phyloP scores from a whole-genome alignment of 1,140 invertebrate species.

The Drosophila albomicans region DNA sequence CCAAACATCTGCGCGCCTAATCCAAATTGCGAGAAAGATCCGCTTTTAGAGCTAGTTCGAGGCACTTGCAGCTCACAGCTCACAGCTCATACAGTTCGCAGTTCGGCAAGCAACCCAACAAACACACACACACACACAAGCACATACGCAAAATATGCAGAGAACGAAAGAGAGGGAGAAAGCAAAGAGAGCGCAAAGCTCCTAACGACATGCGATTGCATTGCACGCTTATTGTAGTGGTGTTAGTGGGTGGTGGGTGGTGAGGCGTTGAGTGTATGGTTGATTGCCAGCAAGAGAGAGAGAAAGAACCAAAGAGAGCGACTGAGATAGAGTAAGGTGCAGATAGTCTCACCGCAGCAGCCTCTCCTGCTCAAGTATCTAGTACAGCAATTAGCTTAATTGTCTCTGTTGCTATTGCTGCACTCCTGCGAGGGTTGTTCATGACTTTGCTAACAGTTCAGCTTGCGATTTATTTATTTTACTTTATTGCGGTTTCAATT shows the following conservation, averaged over 20 bases:
- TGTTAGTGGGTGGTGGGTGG: conserved; percentile 20
- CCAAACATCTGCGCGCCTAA: conserved; percentile 66
- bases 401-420: conserved; percentile 57
- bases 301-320: background rate
- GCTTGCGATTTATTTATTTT: no score
- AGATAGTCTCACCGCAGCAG: conserved; percentile 44
- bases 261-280: background rate
- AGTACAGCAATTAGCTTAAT: conserved; percentile 76
- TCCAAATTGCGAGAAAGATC: conserved; percentile 83
- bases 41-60: conserved; percentile 79
- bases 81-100: conserved; percentile 21
- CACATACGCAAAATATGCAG: conserved; percentile 26
- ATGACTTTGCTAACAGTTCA: background rate
- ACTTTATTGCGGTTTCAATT: no score
- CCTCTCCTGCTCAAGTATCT: conserved; percentile 42
- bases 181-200: conserved; percentile 38
- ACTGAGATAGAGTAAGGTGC: conserved; percentile 14
- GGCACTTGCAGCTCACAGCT: conserved; percentile 30
- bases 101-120: conserved; percentile 3
- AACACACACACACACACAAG: conserved; percentile 3
- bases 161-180: conserved; percentile 33
- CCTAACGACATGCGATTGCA: conserved; percentile 17
- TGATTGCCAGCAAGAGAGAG: conserved; percentile 1
- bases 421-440: conserved; percentile 37
- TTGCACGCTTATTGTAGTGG: background rate